These are phyloP conservation scores for Dicentrarchus labrax DNA, from an alignment of 2,113 vertebrate species.

Conservation along the genomic window DNA sequence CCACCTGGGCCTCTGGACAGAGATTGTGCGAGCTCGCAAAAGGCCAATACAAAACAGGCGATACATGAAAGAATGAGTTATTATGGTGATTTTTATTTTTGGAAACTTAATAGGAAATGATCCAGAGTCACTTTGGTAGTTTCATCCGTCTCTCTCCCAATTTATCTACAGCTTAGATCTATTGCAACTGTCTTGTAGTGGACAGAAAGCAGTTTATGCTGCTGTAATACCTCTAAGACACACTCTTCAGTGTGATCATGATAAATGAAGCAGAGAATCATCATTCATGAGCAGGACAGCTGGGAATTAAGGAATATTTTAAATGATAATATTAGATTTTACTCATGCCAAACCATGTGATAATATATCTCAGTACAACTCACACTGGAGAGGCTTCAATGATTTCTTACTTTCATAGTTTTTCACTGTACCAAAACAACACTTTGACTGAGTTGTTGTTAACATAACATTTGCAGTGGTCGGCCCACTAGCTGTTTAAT, in stretches of 20 bases:
- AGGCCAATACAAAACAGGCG: conserved; percentile 7
- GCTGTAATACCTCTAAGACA: not conserved
- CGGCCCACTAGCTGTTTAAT: conserved; percentile 19
- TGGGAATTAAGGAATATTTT: conserved; percentile 1
- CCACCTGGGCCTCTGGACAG: conserved; percentile 50
- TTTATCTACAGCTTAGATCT: not conserved
- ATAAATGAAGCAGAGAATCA: conserved; percentile 1
- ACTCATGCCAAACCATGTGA: not conserved
- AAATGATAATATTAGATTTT: not conserved
- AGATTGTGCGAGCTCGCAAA: not conserved
- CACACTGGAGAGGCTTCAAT: not conserved
- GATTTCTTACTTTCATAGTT: conserved; percentile 17
- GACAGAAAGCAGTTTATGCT: not conserved
- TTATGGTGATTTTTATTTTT: not conserved
- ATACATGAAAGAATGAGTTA: not conserved
- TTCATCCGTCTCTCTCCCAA: not conserved
- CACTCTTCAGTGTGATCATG: not conserved
- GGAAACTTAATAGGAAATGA: not conserved
- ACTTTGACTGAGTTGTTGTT: not conserved
- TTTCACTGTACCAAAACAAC: not conserved
- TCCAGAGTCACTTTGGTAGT: not conserved
- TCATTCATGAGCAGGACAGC: conserved; percentile 5
- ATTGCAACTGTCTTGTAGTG: not conserved
- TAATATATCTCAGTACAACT: not conserved
- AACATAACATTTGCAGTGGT: conserved; percentile 1